Conservation (phyloP, 2,797 vertebrate genomes). For the Pterois miles region DNA sequence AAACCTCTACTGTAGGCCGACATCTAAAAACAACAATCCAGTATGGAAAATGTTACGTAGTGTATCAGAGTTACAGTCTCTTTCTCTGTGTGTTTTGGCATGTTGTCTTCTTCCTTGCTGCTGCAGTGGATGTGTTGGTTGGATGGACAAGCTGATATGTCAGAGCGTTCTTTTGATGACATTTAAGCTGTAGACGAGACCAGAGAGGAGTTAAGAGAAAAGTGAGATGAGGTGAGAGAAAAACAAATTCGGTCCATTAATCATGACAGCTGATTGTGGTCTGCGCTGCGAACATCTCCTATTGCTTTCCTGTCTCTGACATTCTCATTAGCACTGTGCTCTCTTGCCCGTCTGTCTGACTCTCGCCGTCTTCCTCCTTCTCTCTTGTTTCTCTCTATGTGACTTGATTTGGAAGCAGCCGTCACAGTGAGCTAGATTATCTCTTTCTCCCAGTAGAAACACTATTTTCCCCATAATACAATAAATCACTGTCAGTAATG, state of each 20-base stretch:
- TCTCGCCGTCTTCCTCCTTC: background rate
- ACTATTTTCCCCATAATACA: slow-evolving; percentile 1
- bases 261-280: slow-evolving; percentile 58
- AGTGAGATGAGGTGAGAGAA: slow-evolving; percentile 27
- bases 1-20: background rate
- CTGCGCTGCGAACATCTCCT: slow-evolving; percentile 35
- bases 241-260: slow-evolving; percentile 59
- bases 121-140: background rate
- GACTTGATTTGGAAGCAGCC: slow-evolving; percentile 31
- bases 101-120: background rate
- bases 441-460: slow-evolving; percentile 20
- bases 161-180: slow-evolving; percentile 1
- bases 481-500: slow-evolving; percentile 40
- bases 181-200: slow-evolving; percentile 20
- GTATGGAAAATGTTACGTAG: background rate
- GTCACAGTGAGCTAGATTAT: slow-evolving; percentile 1
- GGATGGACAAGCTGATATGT: background rate
- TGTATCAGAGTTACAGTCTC: background rate
- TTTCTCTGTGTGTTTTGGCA: background rate
- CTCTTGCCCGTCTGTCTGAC: slow-evolving; percentile 12
- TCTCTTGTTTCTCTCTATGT: slow-evolving; percentile 3
- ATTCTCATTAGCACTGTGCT: slow-evolving; percentile 54
- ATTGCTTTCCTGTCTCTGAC: slow-evolving; percentile 56
- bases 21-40: background rate
- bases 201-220: slow-evolving; percentile 4